Evolutionary conservation across 2,797 vertebrate species (phyloP), one percentile per base, ranked within the genome.

Genomic region (Picus viridis): DNA sequence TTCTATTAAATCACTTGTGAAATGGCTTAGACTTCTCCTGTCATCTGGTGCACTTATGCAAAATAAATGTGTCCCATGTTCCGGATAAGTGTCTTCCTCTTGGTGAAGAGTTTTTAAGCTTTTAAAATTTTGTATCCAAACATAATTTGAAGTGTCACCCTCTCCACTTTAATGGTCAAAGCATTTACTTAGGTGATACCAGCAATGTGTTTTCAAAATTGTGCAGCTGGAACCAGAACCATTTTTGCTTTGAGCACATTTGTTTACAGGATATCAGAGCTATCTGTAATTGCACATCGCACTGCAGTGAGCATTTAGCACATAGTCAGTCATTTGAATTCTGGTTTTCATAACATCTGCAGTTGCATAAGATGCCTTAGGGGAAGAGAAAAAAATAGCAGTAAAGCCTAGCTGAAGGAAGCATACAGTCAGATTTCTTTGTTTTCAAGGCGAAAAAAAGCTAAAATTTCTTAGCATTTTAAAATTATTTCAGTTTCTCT

Each of bases 111-210:
- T 95, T 95, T 79, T 92, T 87, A 93, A 95, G 75, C 77, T 69
- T 91, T 93, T 93, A 74, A 91, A 63, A 86, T 91, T 93, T 92
- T 90, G 72, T 91, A 85, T 92, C 88, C 86, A 87, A 89, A 88
- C 57, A 64, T 41, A 18, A 90, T 95, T 85, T 94, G 79, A 94
- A 94, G 83, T 94, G 92, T 87, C 74, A 87, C 71, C 73, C 79
- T 92, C 93, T 93, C 72, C 78, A 85, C 73, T 96, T 54, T 93
- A 95, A 92, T 92, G 92, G 93, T 79, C 88, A 93, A 92, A 94
- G 85, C 75, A 91, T 90, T 88, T 95, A 94, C 87, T 91, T 96
- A 92, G 88, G 80, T 96, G 92, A 96, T 95, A 93, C 85, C 43
- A 74, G 86, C 57, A 86, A 87, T 1, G 92, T 92, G 95, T 94